A percentile compares a stretch with the other conserved stretches of the same genome.
These are phyloP conservation scores for Anas platyrhynchos DNA, from an alignment of 2,113 vertebrate genomes.

Conservation along the genomic window DNA sequence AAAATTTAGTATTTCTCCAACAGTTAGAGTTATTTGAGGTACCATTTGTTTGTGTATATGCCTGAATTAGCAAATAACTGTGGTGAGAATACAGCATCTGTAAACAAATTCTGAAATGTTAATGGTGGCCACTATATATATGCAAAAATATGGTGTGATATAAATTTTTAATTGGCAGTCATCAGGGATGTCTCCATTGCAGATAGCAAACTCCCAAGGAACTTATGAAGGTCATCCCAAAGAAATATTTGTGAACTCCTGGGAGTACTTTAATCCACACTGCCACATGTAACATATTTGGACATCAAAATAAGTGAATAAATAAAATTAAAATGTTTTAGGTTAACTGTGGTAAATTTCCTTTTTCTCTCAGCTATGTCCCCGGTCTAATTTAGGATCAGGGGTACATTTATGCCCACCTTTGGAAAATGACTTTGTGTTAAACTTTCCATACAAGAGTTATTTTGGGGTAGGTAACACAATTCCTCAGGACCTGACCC, in stretches of 20 bases:
- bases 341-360: background rate
- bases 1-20: constrained; percentile 21
- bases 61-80: constrained; percentile 6
- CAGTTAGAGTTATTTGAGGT: background rate
- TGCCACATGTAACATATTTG: background rate
- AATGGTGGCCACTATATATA: background rate
- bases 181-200: background rate
- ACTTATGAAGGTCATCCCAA: background rate
- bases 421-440: background rate
- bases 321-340: background rate
- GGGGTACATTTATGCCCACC: rapidly evolving
- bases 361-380: background rate
- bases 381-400: background rate
- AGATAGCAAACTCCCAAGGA: background rate
- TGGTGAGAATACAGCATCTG: background rate
- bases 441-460: background rate
- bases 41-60: background rate
- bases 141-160: background rate
- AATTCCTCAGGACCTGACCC: background rate
- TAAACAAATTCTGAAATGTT: background rate
- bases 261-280: background rate
- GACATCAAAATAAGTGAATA: background rate
- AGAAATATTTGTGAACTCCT: background rate
- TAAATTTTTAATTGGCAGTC: constrained; percentile 53
- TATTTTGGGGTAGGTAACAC: background rate